Evolutionary conservation across 2,888 invertebrate genomes (phyloP).

Genomic region (Lepidonotus clava): DNA sequence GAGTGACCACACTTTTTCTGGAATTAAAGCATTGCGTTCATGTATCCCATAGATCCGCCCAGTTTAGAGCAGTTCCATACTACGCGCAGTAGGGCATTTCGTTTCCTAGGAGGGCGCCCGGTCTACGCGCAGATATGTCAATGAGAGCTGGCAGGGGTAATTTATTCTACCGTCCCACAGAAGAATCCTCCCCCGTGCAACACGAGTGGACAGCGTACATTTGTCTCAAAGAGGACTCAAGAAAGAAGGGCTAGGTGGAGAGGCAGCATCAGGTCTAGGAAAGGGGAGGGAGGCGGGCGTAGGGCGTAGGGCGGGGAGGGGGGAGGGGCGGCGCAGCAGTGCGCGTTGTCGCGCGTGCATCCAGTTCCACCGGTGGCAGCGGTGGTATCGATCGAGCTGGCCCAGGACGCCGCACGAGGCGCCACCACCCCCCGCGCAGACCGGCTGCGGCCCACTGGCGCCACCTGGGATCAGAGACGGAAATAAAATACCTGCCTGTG

Average conservation of each 20-base stretch:
- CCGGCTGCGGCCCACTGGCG: not conserved
- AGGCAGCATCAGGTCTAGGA: not conserved
- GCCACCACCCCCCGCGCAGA: not conserved
- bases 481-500: no score
- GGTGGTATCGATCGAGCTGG: not conserved
- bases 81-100: not conserved
- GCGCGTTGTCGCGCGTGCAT: constrained; percentile 14
- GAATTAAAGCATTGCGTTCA: not conserved
- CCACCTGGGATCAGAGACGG: constrained; percentile 9
- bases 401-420: constrained; percentile 5
- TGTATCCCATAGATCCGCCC: not conserved
- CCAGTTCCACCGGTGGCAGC: not conserved
- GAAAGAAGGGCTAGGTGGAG: not conserved
- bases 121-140: not conserved
- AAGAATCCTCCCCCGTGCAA: not conserved
- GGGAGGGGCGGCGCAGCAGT: not conserved
- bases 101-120: not conserved
- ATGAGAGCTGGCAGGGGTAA: not conserved
- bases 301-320: not conserved
- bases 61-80: not conserved
- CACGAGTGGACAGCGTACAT: not conserved
- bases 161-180: constrained; percentile 16
- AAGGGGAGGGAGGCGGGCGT: not conserved
- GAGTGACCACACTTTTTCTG: not conserved
- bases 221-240: no score